phyloP scores from a whole-genome alignment of 2,797 vertebrate genomes.

The Cryptoprocta ferox region DNA sequence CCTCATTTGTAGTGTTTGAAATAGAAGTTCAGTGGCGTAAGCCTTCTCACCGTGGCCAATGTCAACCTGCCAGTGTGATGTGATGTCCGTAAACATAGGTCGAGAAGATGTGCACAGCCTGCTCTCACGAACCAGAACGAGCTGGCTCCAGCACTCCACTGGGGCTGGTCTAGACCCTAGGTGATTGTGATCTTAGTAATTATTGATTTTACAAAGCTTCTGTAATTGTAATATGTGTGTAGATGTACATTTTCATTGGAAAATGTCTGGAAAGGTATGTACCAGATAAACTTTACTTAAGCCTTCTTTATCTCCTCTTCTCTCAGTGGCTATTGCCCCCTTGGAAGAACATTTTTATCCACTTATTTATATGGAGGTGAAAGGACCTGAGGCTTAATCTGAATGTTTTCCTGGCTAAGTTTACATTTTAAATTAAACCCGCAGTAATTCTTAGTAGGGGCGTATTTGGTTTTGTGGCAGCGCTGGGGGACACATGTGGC shows the following conservation, averaged over 20 bases:
- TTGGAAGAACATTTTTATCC: not conserved
- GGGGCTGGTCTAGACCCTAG: not conserved
- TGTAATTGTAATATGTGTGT: not conserved
- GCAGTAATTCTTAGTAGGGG: not conserved
- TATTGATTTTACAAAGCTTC: not conserved
- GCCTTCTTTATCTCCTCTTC: not conserved
- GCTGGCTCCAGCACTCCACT: not conserved
- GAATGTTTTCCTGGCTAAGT: not conserved
- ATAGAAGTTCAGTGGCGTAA: not conserved
- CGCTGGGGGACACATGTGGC: not conserved
- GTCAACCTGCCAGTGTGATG: not conserved
- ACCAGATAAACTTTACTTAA: not conserved
- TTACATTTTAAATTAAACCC: not conserved
- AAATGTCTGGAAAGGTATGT: not conserved
- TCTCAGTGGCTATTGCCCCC: not conserved
- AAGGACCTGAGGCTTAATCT: not conserved
- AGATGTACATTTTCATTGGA: not conserved
- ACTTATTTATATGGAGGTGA: not conserved
- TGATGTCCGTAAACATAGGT: not conserved
- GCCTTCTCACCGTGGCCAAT: no score
- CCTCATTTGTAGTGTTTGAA: not conserved
- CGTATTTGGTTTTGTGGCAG: not conserved
- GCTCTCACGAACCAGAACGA: not conserved
- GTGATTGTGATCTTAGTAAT: not conserved
- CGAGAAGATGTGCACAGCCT: not conserved